phyloP scores from a whole-genome alignment of 2,113 vertebrate species.

The Solea solea region DNA sequence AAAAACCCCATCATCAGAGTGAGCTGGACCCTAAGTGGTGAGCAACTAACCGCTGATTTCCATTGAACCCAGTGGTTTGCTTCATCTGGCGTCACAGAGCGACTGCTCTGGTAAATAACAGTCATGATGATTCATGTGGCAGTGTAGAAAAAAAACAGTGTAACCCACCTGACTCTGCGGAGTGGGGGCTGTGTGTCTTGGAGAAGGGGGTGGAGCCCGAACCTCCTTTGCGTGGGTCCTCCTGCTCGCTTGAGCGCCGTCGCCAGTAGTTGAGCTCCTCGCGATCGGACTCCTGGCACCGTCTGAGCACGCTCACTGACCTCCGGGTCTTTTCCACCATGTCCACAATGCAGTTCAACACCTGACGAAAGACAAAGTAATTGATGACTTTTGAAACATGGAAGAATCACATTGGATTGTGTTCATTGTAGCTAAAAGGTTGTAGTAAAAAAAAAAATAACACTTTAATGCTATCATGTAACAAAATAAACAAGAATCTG shows the following conservation, averaged over 20 bases:
- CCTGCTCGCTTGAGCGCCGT: slow-evolving; percentile 89
- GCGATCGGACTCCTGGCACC: slow-evolving; percentile 95
- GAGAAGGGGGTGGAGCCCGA: slow-evolving; percentile 72
- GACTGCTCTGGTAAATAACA: no score
- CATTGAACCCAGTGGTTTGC: no score
- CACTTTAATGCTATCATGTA: background rate
- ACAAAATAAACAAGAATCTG: no score
- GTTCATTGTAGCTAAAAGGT: background rate
- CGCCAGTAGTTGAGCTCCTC: slow-evolving; percentile 98
- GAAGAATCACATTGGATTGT: background rate
- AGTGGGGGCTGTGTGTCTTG: slow-evolving; percentile 92
- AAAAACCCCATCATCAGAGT: background rate
- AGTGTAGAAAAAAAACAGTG: background rate
- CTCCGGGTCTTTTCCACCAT: slow-evolving; percentile 98
- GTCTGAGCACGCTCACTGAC: slow-evolving; percentile 93
- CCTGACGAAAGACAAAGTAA: slow-evolving; percentile 72
- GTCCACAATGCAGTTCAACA: slow-evolving; percentile 98
- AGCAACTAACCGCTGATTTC: no score
- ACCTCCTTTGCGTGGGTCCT: slow-evolving; percentile 89
- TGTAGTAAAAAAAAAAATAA: background rate
- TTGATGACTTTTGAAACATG: background rate
- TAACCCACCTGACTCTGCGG: slow-evolving; percentile 87
- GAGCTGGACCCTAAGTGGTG: no score
- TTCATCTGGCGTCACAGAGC: no score
- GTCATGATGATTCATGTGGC: background rate